A percentile compares a stretch with the other conserved stretches of the same genome.
These are phyloP conservation scores for Tenualosa thibaudeaui DNA, from an alignment of 2,797 vertebrate genomes.

Conservation along the genomic window DNA sequence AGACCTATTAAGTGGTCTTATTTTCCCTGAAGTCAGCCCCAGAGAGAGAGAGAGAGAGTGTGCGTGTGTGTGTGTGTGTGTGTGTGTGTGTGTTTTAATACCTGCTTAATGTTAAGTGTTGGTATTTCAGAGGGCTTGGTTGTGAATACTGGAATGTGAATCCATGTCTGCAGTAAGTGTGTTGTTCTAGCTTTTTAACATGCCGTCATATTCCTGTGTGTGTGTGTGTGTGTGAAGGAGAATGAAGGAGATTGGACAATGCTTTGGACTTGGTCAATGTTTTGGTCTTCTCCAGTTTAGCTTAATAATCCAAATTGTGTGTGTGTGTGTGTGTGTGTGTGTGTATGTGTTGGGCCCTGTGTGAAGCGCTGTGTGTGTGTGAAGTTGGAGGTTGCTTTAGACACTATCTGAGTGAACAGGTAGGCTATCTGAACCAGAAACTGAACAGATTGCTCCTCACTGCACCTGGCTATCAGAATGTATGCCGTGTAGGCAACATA, in stretches of 20 bases:
- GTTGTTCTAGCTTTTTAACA: background rate
- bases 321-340: constrained; percentile 13
- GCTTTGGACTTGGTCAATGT: background rate
- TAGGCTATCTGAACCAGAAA: background rate
- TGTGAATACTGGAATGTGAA: background rate
- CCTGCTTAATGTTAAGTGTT: background rate
- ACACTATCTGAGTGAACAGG: background rate
- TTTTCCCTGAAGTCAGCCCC: background rate
- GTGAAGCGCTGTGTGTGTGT: background rate
- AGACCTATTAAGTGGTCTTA: background rate
- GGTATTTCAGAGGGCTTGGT: background rate
- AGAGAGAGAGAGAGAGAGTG: background rate
- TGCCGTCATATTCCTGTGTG: background rate
- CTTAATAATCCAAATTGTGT: background rate
- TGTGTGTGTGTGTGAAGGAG: background rate
- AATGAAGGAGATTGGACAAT: background rate
- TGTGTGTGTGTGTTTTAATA: background rate
- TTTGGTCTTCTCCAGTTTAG: constrained; percentile 1
- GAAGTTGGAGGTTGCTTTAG: constrained; percentile 3
- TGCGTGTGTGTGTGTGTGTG: background rate
- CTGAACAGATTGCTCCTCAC: background rate
- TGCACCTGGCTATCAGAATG: background rate
- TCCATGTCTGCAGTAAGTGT: background rate
- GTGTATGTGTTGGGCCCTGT: background rate
- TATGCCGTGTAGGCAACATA: too few species aligned